Percentiles rank a stretch among this genome's conserved stretches.
Conservation (phyloP, 2,113 vertebrate species). For the Alouatta palliata region DNA sequence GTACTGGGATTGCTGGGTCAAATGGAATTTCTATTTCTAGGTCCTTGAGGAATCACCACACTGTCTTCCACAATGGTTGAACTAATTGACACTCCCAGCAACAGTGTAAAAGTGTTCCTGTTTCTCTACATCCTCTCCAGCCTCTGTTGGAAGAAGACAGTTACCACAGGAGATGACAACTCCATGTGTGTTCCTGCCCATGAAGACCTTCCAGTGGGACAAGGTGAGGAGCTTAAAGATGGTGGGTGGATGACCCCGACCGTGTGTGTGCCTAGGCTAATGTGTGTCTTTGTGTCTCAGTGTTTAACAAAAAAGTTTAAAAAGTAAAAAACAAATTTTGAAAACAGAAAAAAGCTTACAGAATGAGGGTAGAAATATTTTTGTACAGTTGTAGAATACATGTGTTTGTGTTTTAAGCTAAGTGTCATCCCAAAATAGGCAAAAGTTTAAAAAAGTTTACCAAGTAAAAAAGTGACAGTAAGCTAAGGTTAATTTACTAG, state of each 20-base stretch:
- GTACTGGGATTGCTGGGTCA: too few species aligned
- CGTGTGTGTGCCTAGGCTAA: not conserved
- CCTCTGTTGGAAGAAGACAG: not conserved
- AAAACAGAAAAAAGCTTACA: not conserved
- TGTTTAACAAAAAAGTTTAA: not conserved
- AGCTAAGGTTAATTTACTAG: not conserved
- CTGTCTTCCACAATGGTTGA: too few species aligned
- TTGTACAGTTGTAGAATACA: not conserved
- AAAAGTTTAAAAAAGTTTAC: not conserved
- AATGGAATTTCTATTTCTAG: too few species aligned
- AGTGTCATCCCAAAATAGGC: not conserved
- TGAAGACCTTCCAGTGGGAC: not conserved
- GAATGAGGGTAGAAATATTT: not conserved
- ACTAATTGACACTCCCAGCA: too few species aligned
- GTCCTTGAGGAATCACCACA: too few species aligned
- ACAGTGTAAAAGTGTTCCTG: too few species aligned
- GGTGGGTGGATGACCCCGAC: not conserved
- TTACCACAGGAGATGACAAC: not conserved
- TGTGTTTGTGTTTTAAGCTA: not conserved
- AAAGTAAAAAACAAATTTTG: not conserved
- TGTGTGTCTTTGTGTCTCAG: not conserved
- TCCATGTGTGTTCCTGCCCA: not conserved
- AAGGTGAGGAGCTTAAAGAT: not conserved
- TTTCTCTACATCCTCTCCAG: too few species aligned
- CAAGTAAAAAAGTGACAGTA: not conserved